phyloP scores from a whole-genome alignment of 2,113 vertebrate genomes.

The Menidia beryllina region DNA sequence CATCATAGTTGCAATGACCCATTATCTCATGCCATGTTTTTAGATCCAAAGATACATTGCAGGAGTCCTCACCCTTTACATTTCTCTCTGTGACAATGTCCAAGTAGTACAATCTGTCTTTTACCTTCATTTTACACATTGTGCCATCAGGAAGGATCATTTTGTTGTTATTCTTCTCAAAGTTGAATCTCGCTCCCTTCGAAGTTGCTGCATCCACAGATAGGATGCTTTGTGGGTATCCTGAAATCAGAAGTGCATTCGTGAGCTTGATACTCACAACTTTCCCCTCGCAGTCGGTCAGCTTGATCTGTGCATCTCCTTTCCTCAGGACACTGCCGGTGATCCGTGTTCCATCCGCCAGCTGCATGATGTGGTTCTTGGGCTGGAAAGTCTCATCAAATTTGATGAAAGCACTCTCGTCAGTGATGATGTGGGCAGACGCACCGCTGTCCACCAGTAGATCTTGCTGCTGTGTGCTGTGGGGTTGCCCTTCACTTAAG shows the following conservation, averaged over 20 bases:
- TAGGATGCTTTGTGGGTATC: background rate
- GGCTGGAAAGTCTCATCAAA: background rate
- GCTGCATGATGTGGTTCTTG: background rate
- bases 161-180: background rate
- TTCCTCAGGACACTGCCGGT: background rate
- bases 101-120: background rate
- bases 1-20: background rate
- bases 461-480: background rate
- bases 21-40: background rate
- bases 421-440: background rate
- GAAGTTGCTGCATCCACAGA: background rate
- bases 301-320: background rate
- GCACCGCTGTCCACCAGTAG: background rate
- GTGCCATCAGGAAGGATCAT: background rate
- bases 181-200: background rate
- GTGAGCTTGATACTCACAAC: no score
- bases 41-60: constrained; percentile 3
- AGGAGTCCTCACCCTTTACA: background rate
- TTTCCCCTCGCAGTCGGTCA: no score
- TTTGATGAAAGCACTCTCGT: background rate
- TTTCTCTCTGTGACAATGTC: background rate
- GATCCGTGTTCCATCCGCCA: background rate
- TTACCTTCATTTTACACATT: background rate
- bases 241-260: background rate
- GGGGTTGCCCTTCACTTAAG: background rate